Percentiles rank a stretch among this genome's conserved stretches.
phyloP scores from a whole-genome alignment of 2,888 invertebrate genomes.

The Sipha maydis region DNA sequence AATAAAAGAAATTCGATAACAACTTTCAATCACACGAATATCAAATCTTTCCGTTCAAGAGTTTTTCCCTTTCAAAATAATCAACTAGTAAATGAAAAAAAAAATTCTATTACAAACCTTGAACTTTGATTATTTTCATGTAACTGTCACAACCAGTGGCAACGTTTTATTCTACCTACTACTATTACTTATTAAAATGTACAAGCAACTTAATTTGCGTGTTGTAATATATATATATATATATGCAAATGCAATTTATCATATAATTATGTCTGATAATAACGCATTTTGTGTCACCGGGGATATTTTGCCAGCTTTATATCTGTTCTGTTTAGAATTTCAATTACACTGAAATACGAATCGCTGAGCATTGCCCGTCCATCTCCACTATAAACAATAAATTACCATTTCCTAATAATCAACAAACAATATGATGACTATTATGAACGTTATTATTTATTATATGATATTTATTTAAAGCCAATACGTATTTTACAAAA shows the following conservation, averaged over 20 bases:
- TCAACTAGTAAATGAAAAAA: background rate
- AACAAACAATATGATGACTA: too few relatives aligned
- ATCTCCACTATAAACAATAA: too few relatives aligned
- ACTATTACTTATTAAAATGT: too few relatives aligned
- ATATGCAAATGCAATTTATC: background rate
- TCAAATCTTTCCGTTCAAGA: background rate
- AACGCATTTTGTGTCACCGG: background rate
- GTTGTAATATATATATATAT: too few relatives aligned
- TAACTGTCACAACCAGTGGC: background rate
- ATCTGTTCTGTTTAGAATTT: too few relatives aligned
- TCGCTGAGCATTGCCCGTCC: too few relatives aligned
- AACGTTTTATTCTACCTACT: background rate
- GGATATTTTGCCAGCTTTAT: too few relatives aligned
- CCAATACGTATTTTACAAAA: background rate
- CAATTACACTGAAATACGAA: too few relatives aligned
- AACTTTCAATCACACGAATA: background rate
- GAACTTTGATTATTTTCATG: background rate
- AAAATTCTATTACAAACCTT: background rate
- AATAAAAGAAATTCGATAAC: background rate
- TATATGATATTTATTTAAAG: too few relatives aligned
- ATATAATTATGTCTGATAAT: background rate
- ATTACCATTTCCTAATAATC: too few relatives aligned
- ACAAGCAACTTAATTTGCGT: too few relatives aligned
- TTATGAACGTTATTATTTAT: too few relatives aligned
- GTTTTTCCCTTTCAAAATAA: background rate